Base-by-base conservation (phyloP, 2,113 vertebrate species). In the Pachycephala philippinensis region DNA sequence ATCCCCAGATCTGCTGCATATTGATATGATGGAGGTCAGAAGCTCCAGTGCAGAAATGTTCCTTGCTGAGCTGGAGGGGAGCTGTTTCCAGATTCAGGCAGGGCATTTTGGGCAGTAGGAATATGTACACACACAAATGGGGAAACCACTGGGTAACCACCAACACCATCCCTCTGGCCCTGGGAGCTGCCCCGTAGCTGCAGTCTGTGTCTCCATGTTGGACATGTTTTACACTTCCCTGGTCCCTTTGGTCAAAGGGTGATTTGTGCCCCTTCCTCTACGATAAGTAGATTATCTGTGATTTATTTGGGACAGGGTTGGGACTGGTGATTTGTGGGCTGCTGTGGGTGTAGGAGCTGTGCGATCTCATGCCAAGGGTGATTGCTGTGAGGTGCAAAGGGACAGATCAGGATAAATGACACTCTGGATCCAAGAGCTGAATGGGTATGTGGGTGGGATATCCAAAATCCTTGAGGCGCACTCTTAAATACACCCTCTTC, bases 41-140 rank as follows among this genome's bases (percentile, higher is more conserved):
- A 21, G 16, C 15, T 79, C 44, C 4, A 3, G 24, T 9, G n/a
- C 9, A 47, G 53, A 42, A 56, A 52, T 0, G 0, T 19, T 81
- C 20, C 59, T 87, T 45, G 52, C 57, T 87, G 87, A 52, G 53
- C 60, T 50, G 21, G 22, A 89, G 21, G 15, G 23, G 40, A 86
- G 13, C 28, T 70, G 15, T 84, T 90, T 60, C 47, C 2, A 4
- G 24, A 78, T 33, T 50, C 40, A 44, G 35, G 19, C 26, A 84
- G 35, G 42, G 47, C 20, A 50, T 17, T 20, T 3, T 31, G 57
- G 49, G 31, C 49, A 60, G 39, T 7, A 52, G 56, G 45, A 31
- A 33, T 49, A 47, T 27, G 17, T 61, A 21, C 26, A 20, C 18
- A 13, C 28, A 10, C 0, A 1, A 14, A 4, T 2, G 3, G 22